A percentile compares a stretch with the other conserved stretches of the same genome.
Evolutionary conservation across 92 coral and sea anemone species (phyloP).

Genomic region (Actinernus sp.): DNA sequence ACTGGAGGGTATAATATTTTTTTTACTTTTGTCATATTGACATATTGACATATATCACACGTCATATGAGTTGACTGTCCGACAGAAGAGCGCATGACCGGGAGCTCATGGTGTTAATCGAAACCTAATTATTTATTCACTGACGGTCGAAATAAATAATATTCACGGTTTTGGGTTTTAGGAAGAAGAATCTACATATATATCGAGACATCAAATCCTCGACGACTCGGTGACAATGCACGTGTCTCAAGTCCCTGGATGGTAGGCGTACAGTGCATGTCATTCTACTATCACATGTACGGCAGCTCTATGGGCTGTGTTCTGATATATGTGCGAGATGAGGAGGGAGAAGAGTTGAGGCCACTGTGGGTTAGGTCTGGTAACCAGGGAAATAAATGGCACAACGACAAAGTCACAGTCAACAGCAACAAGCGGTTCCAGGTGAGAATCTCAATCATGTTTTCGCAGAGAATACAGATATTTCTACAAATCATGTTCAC

Average conservation of each 20-base stretch:
- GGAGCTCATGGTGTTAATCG: too few species aligned
- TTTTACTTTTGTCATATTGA: too few species aligned
- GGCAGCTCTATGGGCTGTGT: constrained; percentile 37
- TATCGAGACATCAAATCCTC: constrained; percentile 31
- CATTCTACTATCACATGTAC: constrained; percentile 47
- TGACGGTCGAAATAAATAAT: too few species aligned
- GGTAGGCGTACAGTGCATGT: constrained; percentile 23
- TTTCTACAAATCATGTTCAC: too few species aligned
- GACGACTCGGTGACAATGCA: constrained; percentile 37
- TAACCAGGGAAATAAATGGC: constrained; percentile 34
- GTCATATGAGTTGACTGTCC: too few species aligned
- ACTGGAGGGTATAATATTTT: too few species aligned
- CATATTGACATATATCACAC: too few species aligned
- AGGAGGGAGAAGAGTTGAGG: background rate
- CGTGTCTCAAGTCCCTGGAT: constrained; percentile 36
- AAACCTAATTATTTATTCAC: too few species aligned
- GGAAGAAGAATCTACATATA: background rate
- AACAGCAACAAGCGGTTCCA: too few species aligned
- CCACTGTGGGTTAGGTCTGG: constrained; percentile 36
- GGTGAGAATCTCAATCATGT: background rate
- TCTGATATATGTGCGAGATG: constrained; percentile 21
- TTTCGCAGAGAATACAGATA: too few species aligned
- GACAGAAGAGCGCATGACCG: too few species aligned
- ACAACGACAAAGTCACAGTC: constrained; percentile 8
- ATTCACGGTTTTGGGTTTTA: too few species aligned